These are phyloP conservation scores for Propsilocerus akamusi DNA, from an alignment of 1,140 invertebrate species.

Conservation along the genomic window DNA sequence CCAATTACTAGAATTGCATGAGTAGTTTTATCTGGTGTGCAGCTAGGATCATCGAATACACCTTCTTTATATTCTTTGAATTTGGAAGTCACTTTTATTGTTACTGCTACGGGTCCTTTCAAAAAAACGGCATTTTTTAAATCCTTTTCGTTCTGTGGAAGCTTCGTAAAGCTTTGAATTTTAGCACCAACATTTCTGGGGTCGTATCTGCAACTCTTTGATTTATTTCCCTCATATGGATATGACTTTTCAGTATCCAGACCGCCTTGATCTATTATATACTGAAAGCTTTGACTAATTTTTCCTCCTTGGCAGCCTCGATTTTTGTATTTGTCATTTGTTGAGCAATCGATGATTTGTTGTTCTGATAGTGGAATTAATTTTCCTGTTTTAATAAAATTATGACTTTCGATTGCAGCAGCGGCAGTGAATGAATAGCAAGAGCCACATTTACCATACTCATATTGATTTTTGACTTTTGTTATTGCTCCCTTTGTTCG, in stretches of 20 bases:
- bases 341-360: slow-evolving; percentile 46
- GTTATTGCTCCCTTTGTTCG: slow-evolving; percentile 72
- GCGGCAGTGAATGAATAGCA: slow-evolving; percentile 84
- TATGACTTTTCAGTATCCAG: slow-evolving; percentile 43
- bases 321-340: slow-evolving; percentile 52
- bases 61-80: no score
- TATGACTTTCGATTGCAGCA: slow-evolving; percentile 48
- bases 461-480: slow-evolving; percentile 78
- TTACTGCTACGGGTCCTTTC: no score
- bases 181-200: no score
- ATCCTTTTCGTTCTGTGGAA: no score
- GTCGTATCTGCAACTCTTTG: slow-evolving; percentile 8
- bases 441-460: no score
- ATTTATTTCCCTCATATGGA: slow-evolving; percentile 31
- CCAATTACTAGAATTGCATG: slow-evolving; percentile 25
- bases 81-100: no score
- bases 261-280: slow-evolving; percentile 74
- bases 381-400: slow-evolving; percentile 33
- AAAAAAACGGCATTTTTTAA: no score
- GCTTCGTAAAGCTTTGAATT: no score
- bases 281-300: slow-evolving; percentile 88
- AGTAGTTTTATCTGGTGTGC: slow-evolving; percentile 15
- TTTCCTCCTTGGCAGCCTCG: slow-evolving; percentile 90
- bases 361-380: slow-evolving; percentile 46
- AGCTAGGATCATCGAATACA: no score